phyloP scores from a whole-genome alignment of 2,888 invertebrate species.

The Cephus pulcher region DNA sequence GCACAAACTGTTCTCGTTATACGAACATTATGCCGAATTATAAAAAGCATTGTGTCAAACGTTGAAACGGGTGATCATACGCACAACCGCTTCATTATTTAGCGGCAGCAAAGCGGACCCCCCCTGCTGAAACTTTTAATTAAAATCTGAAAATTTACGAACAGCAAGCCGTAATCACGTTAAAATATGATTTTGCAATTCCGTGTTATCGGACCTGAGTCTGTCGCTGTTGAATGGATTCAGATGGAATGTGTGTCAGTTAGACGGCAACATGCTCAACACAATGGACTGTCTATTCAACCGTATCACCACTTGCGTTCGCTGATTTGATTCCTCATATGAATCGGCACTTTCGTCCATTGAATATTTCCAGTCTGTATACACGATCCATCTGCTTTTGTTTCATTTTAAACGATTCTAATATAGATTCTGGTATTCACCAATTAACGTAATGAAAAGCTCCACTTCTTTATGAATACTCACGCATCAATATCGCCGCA shows the following conservation, averaged over 20 bases:
- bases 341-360: not conserved
- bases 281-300: slow-evolving; percentile 9
- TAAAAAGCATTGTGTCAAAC: slow-evolving; percentile 29
- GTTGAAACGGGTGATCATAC: slow-evolving; percentile 37
- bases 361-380: not conserved
- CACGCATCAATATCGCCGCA: not conserved
- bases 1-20: slow-evolving; percentile 19
- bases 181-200: slow-evolving; percentile 49
- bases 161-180: slow-evolving; percentile 41
- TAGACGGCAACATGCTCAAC: slow-evolving; percentile 3
- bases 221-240: slow-evolving; percentile 32
- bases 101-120: slow-evolving; percentile 33
- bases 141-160: slow-evolving; percentile 51
- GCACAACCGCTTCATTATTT: slow-evolving; percentile 34
- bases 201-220: slow-evolving; percentile 5
- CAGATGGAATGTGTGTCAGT: slow-evolving; percentile 15
- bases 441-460: not conserved
- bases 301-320: slow-evolving; percentile 11
- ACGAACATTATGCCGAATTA: slow-evolving; percentile 21
- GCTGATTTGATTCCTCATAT: not conserved
- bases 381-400: not conserved
- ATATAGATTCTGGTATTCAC: not conserved
- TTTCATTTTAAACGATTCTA: not conserved
- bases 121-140: slow-evolving; percentile 45
- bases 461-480: not conserved